Percentiles rank a stretch among this genome's conserved stretches.
Evolutionary conservation across 2,888 invertebrate genomes (phyloP).

Genomic region (Zaprionus obscuricornis): DNA sequence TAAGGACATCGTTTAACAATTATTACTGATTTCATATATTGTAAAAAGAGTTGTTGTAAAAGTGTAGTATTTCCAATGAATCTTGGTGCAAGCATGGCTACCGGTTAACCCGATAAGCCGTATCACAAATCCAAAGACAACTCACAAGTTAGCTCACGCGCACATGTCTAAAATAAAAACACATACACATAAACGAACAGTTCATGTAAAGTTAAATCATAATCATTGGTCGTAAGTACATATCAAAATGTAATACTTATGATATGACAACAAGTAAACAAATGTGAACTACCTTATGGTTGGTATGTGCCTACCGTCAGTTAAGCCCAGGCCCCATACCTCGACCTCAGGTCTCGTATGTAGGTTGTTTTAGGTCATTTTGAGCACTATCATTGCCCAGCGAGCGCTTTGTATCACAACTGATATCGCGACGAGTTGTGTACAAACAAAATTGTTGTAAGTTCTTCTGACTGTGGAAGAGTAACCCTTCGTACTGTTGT

Average conservation of each 20-base stretch:
- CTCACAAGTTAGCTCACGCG: too few species aligned
- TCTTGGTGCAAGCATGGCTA: too few species aligned
- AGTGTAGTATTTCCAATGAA: too few species aligned
- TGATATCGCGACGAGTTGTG: slow-evolving; percentile 54
- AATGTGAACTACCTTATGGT: slow-evolving; percentile 26
- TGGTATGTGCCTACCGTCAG: slow-evolving; percentile 3
- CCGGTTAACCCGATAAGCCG: slow-evolving; percentile 50
- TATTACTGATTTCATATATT: too few species aligned
- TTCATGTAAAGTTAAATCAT: slow-evolving; percentile 36
- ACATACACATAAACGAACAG: neutral
- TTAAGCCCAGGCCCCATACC: neutral
- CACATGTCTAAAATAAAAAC: neutral
- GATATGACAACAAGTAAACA: slow-evolving; percentile 40
- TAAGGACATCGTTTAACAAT: too few species aligned
- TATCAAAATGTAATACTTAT: slow-evolving; percentile 46
- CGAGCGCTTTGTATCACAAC: slow-evolving; percentile 44
- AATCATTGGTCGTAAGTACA: slow-evolving; percentile 53
- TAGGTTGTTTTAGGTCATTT: slow-evolving; percentile 46
- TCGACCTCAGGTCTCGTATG: too few species aligned
- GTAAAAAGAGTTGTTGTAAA: too few species aligned
- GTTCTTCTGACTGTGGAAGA: slow-evolving; percentile 23
- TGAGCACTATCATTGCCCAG: slow-evolving; percentile 49
- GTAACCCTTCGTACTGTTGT: neutral
- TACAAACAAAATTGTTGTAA: slow-evolving; percentile 51
- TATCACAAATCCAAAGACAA: slow-evolving; percentile 14